Evolutionary conservation across 2,797 vertebrate genomes (phyloP), one percentile per base, ranked within the genome.

Genomic region (Kryptopterus vitreolus): DNA sequence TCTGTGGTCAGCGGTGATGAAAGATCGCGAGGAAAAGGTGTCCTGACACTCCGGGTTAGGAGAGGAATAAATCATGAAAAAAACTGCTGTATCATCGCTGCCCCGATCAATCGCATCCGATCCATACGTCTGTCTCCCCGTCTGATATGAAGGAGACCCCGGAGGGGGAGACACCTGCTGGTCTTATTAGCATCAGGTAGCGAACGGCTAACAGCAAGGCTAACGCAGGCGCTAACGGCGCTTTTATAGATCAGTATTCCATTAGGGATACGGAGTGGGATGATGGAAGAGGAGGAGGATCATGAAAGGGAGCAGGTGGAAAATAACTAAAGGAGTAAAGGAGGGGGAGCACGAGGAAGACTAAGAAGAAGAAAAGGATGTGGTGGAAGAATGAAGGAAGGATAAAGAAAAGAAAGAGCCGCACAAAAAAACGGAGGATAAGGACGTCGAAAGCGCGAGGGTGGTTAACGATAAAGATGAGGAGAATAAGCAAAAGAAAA

Each of bases 21-120:
- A 9, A 10, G 38, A 43, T 85, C 78, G 59, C 26, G 52, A 65
- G 80, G 87, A 87, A 85, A 71, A 76, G 57, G 43, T 48, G 79
- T 87, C 85, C 88, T 88, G 90, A 90, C 89, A 79, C 81, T 65
- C 84, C 79, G 87, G 89, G 92, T 93, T 92, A 94, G 83, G 81
- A 78, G 74, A 84, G 88, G 89, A 93, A 93, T 94, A 92, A 93
- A 93, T 94, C 91, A 91, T 88, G 86, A 82, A 82, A 82, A 82
- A 92, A 88, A 88, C 88, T 92, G 93, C 91, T 89, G 92, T 87
- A 92, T 94, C 92, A 91, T 92, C 91, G 85, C 83, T 86, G 84
- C 80, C 84, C 87, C 87, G 90, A 94, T 93, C 92, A 91, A 92
- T 94, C 89, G 86, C 18, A 2, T 52, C 59, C 35, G 85, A 94